Evolutionary conservation across 2,888 invertebrate species (phyloP).

Genomic region (Idaea dimidiata): DNA sequence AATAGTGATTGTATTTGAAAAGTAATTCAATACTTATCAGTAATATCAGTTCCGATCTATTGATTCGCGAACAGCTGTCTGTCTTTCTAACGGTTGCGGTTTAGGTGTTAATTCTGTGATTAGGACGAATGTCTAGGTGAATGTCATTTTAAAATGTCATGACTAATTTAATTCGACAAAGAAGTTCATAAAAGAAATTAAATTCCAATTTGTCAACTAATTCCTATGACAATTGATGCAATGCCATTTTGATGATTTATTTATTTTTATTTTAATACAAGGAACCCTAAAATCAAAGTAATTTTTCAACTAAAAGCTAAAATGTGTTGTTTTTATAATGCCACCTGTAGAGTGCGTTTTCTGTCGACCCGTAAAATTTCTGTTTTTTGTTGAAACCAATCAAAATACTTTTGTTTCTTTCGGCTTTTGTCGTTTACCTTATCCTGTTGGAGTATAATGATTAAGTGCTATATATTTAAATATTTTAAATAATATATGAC

Average conservation of each 20-base stretch:
- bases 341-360: background rate
- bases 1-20: background rate
- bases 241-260: too few relatives aligned
- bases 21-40: constrained; percentile 21
- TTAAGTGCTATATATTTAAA: background rate
- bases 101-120: constrained; percentile 26
- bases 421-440: background rate
- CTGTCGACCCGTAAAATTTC: background rate
- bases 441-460: background rate
- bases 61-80: constrained; percentile 39
- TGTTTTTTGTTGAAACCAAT: background rate
- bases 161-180: too few relatives aligned
- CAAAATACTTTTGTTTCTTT: background rate
- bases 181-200: too few relatives aligned
- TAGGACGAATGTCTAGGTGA: constrained; percentile 26
- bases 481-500: too few relatives aligned
- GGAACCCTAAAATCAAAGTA: background rate
- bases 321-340: constrained; percentile 1
- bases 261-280: background rate
- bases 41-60: constrained; percentile 32
- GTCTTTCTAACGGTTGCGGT: constrained; percentile 36
- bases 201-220: too few relatives aligned
- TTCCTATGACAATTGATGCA: too few relatives aligned
- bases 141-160: background rate
- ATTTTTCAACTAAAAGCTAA: background rate